Base-by-base conservation (phyloP, 1,140 invertebrate species). In the Triops cancriformis region DNA sequence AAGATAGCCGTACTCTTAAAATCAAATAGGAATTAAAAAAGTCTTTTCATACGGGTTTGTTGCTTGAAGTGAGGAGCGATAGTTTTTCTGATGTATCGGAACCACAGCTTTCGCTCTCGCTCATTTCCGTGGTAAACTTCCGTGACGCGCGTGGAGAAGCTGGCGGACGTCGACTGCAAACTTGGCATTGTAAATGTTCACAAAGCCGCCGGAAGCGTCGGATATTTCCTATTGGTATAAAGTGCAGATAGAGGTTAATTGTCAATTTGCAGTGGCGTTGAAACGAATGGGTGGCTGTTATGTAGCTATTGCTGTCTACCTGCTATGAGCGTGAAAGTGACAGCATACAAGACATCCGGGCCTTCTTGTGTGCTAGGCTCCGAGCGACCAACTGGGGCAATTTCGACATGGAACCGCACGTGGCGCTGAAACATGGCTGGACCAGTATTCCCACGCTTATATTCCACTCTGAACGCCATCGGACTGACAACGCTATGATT, bases 401-500 rank as follows among this genome's bases (percentile, higher is more conserved):
- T 88, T 81, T 88, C 87, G 80, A 95, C 94, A 88, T 98, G 95
- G 86, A 98, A 97, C 77, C 95, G 87, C 18, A 98, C 95, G 86
- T 98, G 96, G 79, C 97, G 87, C 82, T 98, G 96, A 84, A 99
- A 98, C 93, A 98, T 96, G 42, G 93, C 92, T 12, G 96, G 94
- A 28, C 93, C 94, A 76, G 95, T 93, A 11, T 91, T 92, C 26
- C 95, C 96, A 73, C 97, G 87, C 83, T 97, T 95, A 86, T 99
- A 99, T 83, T 99, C 98, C 51, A 99, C 96, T 79, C 94, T 90
- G 86, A 99, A 99, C 3, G 96, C 97, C 88, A 97, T 97, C 42
- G 97, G 96, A 80, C 95, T 97, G n/a, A 95, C 90, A 1, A 99
- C 97, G 82, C 94, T 98, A 87, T 99, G 98, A 81, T 95, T 97